Evolutionary conservation across 2,113 vertebrate species (phyloP).

Genomic region (Cyprinus carpio): DNA sequence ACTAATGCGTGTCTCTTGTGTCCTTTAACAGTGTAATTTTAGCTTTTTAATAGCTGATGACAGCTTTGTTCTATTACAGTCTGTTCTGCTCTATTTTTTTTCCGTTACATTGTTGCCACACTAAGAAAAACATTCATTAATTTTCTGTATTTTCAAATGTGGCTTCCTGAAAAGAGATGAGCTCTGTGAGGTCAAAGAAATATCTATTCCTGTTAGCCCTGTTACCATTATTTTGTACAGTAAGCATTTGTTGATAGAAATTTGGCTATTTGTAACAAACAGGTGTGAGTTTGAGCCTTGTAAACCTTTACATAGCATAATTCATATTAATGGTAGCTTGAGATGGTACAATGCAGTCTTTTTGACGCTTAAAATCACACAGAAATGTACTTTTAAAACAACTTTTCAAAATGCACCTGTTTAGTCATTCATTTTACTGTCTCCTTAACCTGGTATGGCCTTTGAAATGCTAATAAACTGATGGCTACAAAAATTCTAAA

Average conservation of each 20-base stretch:
- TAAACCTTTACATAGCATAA: background rate
- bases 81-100: too few relatives aligned
- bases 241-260: background rate
- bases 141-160: background rate
- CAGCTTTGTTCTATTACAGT: too few relatives aligned
- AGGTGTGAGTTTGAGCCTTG: background rate
- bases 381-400: background rate
- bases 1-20: background rate
- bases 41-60: background rate
- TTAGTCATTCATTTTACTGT: too few relatives aligned
- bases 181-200: background rate
- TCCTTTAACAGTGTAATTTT: background rate
- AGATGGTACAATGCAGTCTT: too few relatives aligned
- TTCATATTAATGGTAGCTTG: too few relatives aligned
- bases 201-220: too few relatives aligned
- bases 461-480: too few relatives aligned
- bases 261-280: too few relatives aligned
- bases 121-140: too few relatives aligned
- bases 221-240: background rate
- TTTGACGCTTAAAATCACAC: background rate
- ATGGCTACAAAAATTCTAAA: background rate
- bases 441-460: background rate
- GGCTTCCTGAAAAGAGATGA: background rate
- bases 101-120: too few relatives aligned
- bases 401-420: too few relatives aligned